Percentiles rank a stretch among this genome's conserved stretches.
These are phyloP conservation scores for Synaphobranchus kaupii DNA, from an alignment of 2,797 vertebrate genomes.

Conservation along the genomic window DNA sequence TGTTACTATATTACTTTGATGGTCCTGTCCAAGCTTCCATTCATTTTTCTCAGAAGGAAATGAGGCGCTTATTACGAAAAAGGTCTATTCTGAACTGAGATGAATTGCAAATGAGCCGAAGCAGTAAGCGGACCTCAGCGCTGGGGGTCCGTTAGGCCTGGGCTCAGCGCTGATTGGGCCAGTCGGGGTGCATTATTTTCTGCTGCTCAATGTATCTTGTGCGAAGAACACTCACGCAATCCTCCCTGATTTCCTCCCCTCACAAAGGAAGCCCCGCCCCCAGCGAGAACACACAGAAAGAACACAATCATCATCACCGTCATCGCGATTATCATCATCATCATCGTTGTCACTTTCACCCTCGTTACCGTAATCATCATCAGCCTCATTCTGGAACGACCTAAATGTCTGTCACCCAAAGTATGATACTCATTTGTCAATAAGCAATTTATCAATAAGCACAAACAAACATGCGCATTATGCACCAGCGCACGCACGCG, in stretches of 20 bases:
- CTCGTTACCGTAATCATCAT: not conserved
- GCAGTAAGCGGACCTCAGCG: not conserved
- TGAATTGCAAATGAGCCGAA: not conserved
- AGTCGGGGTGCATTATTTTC: not conserved
- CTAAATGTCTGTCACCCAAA: not conserved
- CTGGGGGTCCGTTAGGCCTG: not conserved
- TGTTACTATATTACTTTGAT: not conserved
- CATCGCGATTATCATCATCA: not conserved
- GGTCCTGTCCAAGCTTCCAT: not conserved
- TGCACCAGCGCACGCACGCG: not conserved
- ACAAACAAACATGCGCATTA: not conserved
- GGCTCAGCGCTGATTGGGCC: not conserved
- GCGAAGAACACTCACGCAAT: not conserved
- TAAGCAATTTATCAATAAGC: not conserved
- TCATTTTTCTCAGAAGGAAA: not conserved
- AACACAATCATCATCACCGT: not conserved
- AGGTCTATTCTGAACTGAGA: not conserved
- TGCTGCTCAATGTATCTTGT: not conserved
- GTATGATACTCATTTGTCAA: not conserved
- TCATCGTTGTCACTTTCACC: not conserved
- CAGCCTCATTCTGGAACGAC: not conserved
- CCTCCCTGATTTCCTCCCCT: not conserved
- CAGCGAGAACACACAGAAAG: not conserved
- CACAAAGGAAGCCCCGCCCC: not conserved
- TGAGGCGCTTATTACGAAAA: not conserved